These are phyloP conservation scores for Corvus hawaiiensis DNA, from an alignment of 2,113 vertebrate genomes.

Conservation along the genomic window DNA sequence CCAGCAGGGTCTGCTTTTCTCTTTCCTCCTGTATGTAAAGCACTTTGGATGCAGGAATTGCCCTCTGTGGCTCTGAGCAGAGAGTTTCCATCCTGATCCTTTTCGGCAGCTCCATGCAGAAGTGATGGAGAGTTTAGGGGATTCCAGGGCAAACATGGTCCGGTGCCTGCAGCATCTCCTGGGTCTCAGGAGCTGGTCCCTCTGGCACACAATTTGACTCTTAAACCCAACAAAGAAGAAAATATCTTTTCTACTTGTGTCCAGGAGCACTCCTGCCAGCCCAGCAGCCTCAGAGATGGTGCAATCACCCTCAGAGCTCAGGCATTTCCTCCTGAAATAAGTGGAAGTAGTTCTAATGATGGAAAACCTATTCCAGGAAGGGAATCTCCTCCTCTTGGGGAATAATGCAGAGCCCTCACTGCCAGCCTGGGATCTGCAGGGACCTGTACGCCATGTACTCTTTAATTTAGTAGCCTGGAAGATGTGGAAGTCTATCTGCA, in stretches of 20 bases:
- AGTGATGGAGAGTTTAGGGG: background rate
- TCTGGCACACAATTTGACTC: background rate
- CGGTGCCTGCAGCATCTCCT: background rate
- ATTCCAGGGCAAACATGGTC: background rate
- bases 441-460: accelerated
- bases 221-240: background rate
- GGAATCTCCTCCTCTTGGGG: background rate
- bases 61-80: background rate
- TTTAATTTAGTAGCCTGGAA: background rate
- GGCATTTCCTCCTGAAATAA: background rate
- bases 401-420: background rate
- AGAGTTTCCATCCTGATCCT: background rate
- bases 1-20: background rate
- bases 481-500: background rate
- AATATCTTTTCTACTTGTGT: background rate
- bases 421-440: background rate
- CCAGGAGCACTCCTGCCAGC: background rate
- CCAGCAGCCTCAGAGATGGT: background rate
- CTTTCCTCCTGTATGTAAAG: background rate
- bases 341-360: background rate
- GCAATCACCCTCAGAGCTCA: background rate
- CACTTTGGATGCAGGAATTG: background rate
- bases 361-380: background rate
- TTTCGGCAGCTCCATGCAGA: background rate
- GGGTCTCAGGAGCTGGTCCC: background rate